Evolutionary conservation across 2,113 vertebrate genomes (phyloP), one percentile per base, ranked within the genome.

Genomic region (Sphaerodactylus townsendi): DNA sequence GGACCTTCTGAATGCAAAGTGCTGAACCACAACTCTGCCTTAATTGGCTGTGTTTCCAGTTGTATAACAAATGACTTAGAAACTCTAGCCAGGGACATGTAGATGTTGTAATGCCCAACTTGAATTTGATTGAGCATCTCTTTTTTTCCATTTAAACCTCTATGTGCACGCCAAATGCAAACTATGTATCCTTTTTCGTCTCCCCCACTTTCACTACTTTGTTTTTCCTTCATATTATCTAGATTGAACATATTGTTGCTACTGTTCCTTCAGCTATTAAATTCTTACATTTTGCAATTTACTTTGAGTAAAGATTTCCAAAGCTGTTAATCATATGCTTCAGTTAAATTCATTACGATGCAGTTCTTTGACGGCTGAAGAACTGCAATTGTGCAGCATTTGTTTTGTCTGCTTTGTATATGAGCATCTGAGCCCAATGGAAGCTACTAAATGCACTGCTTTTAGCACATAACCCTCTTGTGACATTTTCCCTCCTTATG

Each of bases 391-490:
- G 84, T 93, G 91, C 89, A 87, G 81, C 87, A 93, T 95, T 44
- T 91, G 86, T 93, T 93, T 94, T 92, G 94, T 95, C 90, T 95
- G 94, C 95, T 95, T 95, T 90, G 84, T 94, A 77, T 89, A 92
- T 91, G 75, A 92, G 84, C 94, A 92, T 94, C 82, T 91, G 78
- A 90, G 81, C 93, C 93, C 78, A 90, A 68, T 93, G 77, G 89
- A 94, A 92, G 86, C 88, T 93, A 93, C 71, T 93, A 91, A 94
- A 90, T 93, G 90, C 93, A 90, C 89, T 95, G 93, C 93, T 96
- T 92, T 92, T 95, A 92, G 89, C 91, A 68, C 68, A 62, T 94
- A 90, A 94, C 84, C 84, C 87, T 89, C 65, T 93, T 91, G 89
- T 87, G 83, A 86, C 86, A 94, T 91, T 91, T 93, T 85, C 86